A percentile compares a stretch with the other conserved stretches of the same genome.
These are phyloP conservation scores for Lasius fuliginosus DNA, from an alignment of 2,888 invertebrate species.

Conservation along the genomic window DNA sequence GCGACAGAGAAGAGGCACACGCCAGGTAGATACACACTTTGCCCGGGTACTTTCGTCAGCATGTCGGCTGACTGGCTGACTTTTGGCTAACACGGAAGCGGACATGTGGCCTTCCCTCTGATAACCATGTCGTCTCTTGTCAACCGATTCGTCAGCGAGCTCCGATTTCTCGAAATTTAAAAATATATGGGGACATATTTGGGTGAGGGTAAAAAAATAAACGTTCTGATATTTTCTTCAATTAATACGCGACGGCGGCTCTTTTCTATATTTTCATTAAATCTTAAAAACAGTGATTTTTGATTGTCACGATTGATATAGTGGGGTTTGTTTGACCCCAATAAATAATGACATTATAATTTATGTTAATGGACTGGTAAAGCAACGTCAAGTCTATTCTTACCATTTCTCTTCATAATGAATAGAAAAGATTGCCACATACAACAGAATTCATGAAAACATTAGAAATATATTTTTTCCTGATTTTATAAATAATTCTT, in stretches of 20 bases:
- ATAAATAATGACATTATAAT: constrained; percentile 31
- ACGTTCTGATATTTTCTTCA: background rate
- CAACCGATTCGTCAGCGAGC: background rate
- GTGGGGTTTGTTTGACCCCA: background rate
- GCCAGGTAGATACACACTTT: constrained; percentile 68
- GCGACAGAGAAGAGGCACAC: constrained; percentile 68
- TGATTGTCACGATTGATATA: background rate
- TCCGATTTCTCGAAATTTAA: background rate
- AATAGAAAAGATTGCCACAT: background rate
- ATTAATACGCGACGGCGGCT: background rate
- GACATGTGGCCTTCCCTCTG: constrained; percentile 62
- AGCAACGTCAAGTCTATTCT: background rate
- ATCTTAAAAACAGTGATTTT: background rate
- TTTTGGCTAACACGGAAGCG: constrained; percentile 25
- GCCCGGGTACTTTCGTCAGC: constrained; percentile 44
- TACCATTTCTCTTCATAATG: background rate
- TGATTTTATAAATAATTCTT: background rate
- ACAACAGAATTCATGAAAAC: background rate
- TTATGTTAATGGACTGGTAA: constrained; percentile 3
- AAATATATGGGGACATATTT: background rate
- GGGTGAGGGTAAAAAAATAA: background rate
- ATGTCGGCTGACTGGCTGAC: constrained; percentile 3
- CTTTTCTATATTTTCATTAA: background rate
- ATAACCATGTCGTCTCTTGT: constrained; percentile 1
- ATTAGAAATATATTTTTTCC: background rate